These are phyloP conservation scores for Drosophila neotestacea DNA, from an alignment of 2,888 invertebrate genomes.

Conservation along the genomic window DNA sequence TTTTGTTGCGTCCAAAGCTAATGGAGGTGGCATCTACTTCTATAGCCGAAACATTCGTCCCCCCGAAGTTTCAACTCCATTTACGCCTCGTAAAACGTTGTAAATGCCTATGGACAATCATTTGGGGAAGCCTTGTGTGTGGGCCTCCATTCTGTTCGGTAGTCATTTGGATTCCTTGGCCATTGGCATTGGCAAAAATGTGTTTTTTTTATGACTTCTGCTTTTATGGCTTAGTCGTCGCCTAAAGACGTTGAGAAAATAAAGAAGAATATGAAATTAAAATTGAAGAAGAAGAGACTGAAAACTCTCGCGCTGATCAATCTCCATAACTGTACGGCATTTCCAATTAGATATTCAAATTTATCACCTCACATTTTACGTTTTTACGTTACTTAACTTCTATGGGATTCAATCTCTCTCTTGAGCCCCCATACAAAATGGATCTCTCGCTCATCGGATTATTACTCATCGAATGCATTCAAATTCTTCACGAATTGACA, in stretches of 20 bases:
- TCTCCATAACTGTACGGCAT: slow-evolving; percentile 62
- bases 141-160: slow-evolving; percentile 55
- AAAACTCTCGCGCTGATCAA: slow-evolving; percentile 52
- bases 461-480: slow-evolving; percentile 78
- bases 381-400: slow-evolving; percentile 18
- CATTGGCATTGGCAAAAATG: slow-evolving; percentile 31
- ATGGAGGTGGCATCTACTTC: slow-evolving; percentile 57
- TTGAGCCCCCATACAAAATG: background rate
- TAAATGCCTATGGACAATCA: slow-evolving; percentile 49
- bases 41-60: background rate
- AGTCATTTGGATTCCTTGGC: slow-evolving; percentile 57
- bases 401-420: background rate
- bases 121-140: slow-evolving; percentile 42
- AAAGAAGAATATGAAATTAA: background rate
- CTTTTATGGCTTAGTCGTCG: slow-evolving; percentile 52
- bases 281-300: background rate
- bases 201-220: slow-evolving; percentile 44
- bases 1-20: slow-evolving; percentile 37
- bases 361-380: slow-evolving; percentile 54
- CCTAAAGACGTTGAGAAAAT: slow-evolving; percentile 10
- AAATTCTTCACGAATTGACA: slow-evolving; percentile 76
- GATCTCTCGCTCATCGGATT: slow-evolving; percentile 34
- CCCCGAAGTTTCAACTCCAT: slow-evolving; percentile 16
- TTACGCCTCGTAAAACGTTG: slow-evolving; percentile 59
- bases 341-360: slow-evolving; percentile 66